A percentile compares a stretch with the other conserved stretches of the same genome.
phyloP scores from a whole-genome alignment of 2,888 invertebrate genomes.

The Pyrocoelia pectoralis region DNA sequence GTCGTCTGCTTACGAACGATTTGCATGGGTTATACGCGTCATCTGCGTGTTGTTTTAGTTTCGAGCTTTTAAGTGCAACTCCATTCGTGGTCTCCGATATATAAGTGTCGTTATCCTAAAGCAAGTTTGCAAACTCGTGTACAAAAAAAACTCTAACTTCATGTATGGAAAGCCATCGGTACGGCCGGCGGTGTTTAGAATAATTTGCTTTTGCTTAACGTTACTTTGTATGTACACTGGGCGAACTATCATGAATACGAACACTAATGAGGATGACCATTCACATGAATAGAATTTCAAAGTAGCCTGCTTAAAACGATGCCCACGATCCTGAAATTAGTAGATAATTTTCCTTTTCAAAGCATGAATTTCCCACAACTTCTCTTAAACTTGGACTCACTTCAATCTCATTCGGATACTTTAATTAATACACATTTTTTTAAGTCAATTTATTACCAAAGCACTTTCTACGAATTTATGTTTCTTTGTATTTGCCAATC shows the following conservation, averaged over 20 bases:
- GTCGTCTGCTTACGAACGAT: slow-evolving; percentile 45
- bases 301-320: slow-evolving; percentile 32
- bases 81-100: not conserved
- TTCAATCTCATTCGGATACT: not conserved
- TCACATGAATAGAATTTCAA: slow-evolving; percentile 34
- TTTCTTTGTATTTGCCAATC: too few relatives aligned
- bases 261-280: slow-evolving; percentile 33
- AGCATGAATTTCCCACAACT: slow-evolving; percentile 18
- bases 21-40: slow-evolving; percentile 48
- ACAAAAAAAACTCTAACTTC: not conserved
- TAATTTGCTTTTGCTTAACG: slow-evolving; percentile 28
- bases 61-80: slow-evolving; percentile 14
- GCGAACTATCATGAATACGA: slow-evolving; percentile 24
- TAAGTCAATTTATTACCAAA: too few relatives aligned
- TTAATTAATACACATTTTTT: too few relatives aligned
- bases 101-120: not conserved
- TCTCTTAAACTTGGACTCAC: slow-evolving; percentile 7
- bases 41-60: slow-evolving; percentile 40
- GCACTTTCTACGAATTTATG: too few relatives aligned
- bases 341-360: slow-evolving; percentile 32
- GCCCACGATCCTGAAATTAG: slow-evolving; percentile 31
- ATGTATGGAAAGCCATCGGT: not conserved
- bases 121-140: not conserved
- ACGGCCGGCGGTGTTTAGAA: slow-evolving; percentile 10
- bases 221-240: slow-evolving; percentile 24